These are phyloP conservation scores for Heliconius eleuchia DNA, from an alignment of 1,140 invertebrate genomes.

Conservation along the genomic window DNA sequence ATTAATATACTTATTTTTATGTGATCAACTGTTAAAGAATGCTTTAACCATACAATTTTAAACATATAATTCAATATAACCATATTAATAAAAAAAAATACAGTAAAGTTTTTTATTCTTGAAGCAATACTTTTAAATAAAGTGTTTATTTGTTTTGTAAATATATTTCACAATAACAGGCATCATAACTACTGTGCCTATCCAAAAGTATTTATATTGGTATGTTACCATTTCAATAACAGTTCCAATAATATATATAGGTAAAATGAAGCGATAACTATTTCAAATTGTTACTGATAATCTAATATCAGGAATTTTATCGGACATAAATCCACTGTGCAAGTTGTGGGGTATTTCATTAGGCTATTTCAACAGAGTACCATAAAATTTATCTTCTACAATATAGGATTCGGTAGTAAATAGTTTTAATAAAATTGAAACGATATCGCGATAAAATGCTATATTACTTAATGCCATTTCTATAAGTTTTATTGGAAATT, in stretches of 20 bases:
- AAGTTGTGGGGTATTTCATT: slow-evolving; percentile 50
- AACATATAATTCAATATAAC: no score
- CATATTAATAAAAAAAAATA: no score
- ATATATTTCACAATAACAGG: neutral
- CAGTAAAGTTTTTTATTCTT: no score
- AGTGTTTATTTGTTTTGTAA: no score
- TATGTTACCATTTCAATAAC: neutral
- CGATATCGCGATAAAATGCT: slow-evolving; percentile 18
- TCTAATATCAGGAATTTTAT: slow-evolving; percentile 47
- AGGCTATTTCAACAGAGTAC: slow-evolving; percentile 47
- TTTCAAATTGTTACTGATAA: slow-evolving; percentile 1
- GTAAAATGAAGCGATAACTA: slow-evolving; percentile 1
- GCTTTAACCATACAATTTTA: no score
- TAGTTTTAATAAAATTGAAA: slow-evolving; percentile 46
- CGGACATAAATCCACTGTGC: slow-evolving; percentile 43
- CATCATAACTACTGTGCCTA: neutral
- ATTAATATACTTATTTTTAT: no score
- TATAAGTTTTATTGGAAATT: neutral
- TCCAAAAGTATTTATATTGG: neutral
- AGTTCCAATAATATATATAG: slow-evolving; percentile 1
- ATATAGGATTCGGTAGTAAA: slow-evolving; percentile 42
- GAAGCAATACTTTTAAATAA: no score
- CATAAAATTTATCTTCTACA: slow-evolving; percentile 55
- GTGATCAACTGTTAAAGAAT: no score
- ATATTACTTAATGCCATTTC: neutral